Evolutionary conservation across 2,888 invertebrate species (phyloP).

Genomic region (Fragum whitleyi): DNA sequence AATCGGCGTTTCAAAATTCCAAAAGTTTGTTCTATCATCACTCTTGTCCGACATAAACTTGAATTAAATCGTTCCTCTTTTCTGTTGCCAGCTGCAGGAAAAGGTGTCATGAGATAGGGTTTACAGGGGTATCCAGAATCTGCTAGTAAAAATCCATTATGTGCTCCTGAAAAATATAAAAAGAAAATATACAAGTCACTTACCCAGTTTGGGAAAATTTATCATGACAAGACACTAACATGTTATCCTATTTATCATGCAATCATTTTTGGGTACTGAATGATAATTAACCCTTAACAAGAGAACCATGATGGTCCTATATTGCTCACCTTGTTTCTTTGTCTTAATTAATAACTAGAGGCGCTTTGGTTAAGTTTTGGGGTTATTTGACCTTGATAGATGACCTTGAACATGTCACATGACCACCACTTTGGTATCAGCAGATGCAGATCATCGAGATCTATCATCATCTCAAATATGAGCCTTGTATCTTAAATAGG

Average conservation of each 20-base stretch:
- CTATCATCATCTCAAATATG: too few relatives aligned
- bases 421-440: too few relatives aligned
- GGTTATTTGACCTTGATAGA: too few relatives aligned
- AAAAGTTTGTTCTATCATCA: not conserved
- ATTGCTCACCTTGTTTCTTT: too few relatives aligned
- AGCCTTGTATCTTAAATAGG: too few relatives aligned
- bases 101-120: not conserved
- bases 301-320: not conserved
- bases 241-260: too few relatives aligned
- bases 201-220: too few relatives aligned
- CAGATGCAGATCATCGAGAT: too few relatives aligned
- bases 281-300: not conserved
- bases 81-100: not conserved
- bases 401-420: too few relatives aligned
- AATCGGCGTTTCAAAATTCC: not conserved
- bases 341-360: too few relatives aligned
- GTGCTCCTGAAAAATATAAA: not conserved
- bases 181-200: not conserved
- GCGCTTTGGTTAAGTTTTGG: too few relatives aligned
- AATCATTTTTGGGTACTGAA: not conserved
- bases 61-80: not conserved
- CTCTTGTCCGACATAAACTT: not conserved
- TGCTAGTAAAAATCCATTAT: not conserved
- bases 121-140: conserved; percentile 4
- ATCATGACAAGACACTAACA: not conserved